phyloP scores from a whole-genome alignment of 2,888 invertebrate genomes.

The Anoplius nigerrimus region DNA sequence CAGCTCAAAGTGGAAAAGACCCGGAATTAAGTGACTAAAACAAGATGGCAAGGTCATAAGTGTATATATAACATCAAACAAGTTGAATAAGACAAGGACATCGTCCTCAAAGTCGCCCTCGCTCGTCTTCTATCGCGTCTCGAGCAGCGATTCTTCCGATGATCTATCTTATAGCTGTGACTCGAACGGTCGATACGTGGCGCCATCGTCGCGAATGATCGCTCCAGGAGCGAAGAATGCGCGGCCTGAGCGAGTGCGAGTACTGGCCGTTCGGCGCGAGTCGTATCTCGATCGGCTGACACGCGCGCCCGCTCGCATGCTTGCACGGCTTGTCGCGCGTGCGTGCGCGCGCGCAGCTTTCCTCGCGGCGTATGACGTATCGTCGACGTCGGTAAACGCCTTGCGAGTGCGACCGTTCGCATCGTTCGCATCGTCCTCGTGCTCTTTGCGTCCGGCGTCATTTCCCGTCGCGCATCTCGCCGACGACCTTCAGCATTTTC shows the following conservation, averaged over 20 bases:
- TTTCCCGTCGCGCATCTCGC: background rate
- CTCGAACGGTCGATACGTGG: no score
- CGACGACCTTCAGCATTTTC: background rate
- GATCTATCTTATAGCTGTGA: no score
- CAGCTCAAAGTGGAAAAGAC: no score
- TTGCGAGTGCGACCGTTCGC: slow-evolving; percentile 20
- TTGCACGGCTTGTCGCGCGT: background rate
- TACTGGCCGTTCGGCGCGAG: slow-evolving; percentile 21
- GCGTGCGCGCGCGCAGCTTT: background rate
- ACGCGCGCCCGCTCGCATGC: background rate
- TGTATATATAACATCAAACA: no score
- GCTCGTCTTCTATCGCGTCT: no score
- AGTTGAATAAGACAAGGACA: no score
- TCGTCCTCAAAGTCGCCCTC: no score
- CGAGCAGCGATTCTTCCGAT: no score
- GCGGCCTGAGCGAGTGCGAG: slow-evolving; percentile 10
- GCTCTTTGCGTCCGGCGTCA: slow-evolving; percentile 12
- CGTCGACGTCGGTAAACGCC: background rate
- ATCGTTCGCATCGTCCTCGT: slow-evolving; percentile 12
- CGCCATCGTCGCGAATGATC: no score
- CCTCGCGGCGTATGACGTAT: background rate
- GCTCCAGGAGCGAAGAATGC: background rate
- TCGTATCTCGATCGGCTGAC: slow-evolving; percentile 4
- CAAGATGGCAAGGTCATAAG: no score
- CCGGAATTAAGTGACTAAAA: no score